These are phyloP conservation scores for Zoanthus solanderi DNA, from an alignment of 92 coral and sea anemone genomes.

Conservation along the genomic window DNA sequence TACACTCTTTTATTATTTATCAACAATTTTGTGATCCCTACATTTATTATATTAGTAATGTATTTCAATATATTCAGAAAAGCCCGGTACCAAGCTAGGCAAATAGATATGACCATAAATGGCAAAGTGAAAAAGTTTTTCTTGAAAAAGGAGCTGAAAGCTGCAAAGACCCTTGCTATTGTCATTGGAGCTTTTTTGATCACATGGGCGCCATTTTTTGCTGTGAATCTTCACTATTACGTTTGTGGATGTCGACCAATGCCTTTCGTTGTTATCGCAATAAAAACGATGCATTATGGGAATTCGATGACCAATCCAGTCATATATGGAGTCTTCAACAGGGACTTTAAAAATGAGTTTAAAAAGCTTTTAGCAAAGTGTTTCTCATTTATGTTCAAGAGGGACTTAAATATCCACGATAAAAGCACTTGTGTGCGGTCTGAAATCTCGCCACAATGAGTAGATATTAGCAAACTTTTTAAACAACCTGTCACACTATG, in stretches of 20 bases:
- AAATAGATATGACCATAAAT: constrained; percentile 77
- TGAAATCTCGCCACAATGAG: constrained; percentile 26
- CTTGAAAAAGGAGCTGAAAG: constrained; percentile 86
- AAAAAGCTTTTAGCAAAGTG: constrained; percentile 72
- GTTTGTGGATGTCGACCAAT: constrained; percentile 68
- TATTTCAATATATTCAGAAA: constrained; percentile 86
- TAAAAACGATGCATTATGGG: constrained; percentile 96
- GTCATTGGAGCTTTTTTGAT: constrained; percentile 93
- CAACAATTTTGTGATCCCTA: constrained; percentile 81
- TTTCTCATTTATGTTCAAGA: constrained; percentile 33
- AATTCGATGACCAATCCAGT: constrained; percentile 90
- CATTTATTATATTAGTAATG: constrained; percentile 76
- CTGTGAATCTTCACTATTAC: constrained; percentile 76
- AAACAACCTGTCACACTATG: too few species aligned
- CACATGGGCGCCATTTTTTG: constrained; percentile 98
- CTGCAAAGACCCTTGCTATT: constrained; percentile 95
- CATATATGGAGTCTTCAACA: constrained; percentile 94
- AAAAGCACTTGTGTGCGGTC: constrained; percentile 11
- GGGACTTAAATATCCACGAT: not conserved
- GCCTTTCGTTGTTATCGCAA: constrained; percentile 76
- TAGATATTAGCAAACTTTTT: not conserved
- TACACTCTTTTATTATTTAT: constrained; percentile 73
- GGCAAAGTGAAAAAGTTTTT: constrained; percentile 85
- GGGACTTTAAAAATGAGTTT: constrained; percentile 87
- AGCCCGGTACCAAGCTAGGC: constrained; percentile 89